Evolutionary conservation across 2,797 vertebrate species (phyloP).

Genomic region (Jordanella pulchra): DNA sequence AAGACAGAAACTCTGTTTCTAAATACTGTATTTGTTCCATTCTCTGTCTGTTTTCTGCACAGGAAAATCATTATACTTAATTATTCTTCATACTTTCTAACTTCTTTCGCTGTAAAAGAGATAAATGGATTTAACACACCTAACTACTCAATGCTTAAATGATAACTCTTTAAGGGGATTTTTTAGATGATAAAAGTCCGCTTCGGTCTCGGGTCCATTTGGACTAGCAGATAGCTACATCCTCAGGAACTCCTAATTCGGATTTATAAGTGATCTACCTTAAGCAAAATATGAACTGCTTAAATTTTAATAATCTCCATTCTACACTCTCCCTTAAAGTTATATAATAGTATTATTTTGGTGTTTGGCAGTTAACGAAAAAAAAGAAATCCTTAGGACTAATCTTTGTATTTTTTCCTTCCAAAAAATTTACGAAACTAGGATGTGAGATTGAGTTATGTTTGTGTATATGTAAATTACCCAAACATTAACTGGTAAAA

Average conservation of each 20-base stretch:
- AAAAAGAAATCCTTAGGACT: not conserved
- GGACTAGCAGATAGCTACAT: not conserved
- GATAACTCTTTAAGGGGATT: not conserved
- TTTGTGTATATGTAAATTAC: conserved; percentile 1
- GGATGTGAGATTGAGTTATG: not conserved
- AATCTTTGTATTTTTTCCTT: not conserved
- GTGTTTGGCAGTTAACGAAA: not conserved
- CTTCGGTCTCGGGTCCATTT: not conserved
- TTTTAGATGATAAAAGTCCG: not conserved
- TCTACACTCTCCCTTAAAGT: not conserved
- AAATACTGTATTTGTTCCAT: too few relatives aligned
- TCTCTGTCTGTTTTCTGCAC: too few relatives aligned
- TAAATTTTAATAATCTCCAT: not conserved
- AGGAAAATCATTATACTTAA: too few relatives aligned
- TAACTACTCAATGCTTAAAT: not conserved
- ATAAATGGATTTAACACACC: too few relatives aligned
- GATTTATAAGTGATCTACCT: not conserved
- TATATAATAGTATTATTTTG: not conserved
- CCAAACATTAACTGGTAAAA: not conserved
- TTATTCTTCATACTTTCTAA: too few relatives aligned
- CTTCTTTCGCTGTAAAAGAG: too few relatives aligned
- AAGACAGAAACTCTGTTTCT: too few relatives aligned
- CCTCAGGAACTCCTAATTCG: too few relatives aligned
- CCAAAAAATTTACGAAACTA: not conserved
- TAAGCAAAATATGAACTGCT: not conserved